A percentile compares a stretch with the other conserved stretches of the same genome.
Conservation (phyloP, 2,113 vertebrate species). For the Capreolus pygargus region DNA sequence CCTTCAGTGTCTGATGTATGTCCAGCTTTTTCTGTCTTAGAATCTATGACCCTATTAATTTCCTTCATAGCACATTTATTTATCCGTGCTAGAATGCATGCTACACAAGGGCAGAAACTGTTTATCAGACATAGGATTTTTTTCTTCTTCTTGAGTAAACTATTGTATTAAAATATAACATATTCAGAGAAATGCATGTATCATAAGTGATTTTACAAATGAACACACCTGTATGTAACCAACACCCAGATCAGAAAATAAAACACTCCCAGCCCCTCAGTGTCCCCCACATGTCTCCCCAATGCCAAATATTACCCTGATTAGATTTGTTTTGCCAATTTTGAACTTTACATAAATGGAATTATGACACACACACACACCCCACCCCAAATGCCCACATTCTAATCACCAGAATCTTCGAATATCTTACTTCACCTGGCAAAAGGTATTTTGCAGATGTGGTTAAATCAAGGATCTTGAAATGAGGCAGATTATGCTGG, state of each 20-base stretch:
- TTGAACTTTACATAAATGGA: background rate
- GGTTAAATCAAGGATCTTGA: background rate
- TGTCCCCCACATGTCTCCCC: background rate
- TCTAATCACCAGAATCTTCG: background rate
- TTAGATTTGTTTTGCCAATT: background rate
- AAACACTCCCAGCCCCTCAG: background rate
- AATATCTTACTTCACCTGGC: background rate
- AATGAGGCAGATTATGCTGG: background rate
- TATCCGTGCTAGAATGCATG: background rate
- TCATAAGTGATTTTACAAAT: background rate
- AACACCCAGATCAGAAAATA: background rate
- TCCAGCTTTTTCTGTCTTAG: background rate
- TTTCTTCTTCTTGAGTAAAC: background rate
- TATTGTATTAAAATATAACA: background rate
- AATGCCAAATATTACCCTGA: background rate
- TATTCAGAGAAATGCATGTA: background rate
- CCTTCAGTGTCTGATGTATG: background rate
- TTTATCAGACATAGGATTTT: background rate
- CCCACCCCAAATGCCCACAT: background rate
- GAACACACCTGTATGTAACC: background rate
- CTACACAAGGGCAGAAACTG: background rate
- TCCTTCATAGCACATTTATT: background rate
- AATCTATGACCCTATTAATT: background rate
- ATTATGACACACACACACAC: background rate
- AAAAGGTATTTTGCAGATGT: background rate